Percentiles rank a stretch among this genome's conserved stretches.
Evolutionary conservation across 2,113 vertebrate species (phyloP).

Genomic region (human (Homo sapiens)): GRCh38 chr11:122526001-122526500

Average conservation of each 20-base stretch:
- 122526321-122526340: not conserved
- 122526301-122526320: not conserved
- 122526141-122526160: not conserved
- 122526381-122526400: not conserved
- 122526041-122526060: too few species aligned
- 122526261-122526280: not conserved
- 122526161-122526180: not conserved
- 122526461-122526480: accelerated
- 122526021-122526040: not conserved
- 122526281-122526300: not conserved
- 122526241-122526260: not conserved
- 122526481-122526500: too few species aligned
- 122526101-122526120: accelerated
- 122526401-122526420: too few species aligned
- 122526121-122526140: not conserved
- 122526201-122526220: not conserved
- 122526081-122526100: not conserved
- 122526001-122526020: not conserved
- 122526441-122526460: too few species aligned
- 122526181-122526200: not conserved
- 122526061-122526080: not conserved
- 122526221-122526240: too few species aligned
- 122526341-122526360: not conserved
- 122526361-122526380: not conserved
- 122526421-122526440: too few species aligned